These are phyloP conservation scores for Pseudanteris insignis DNA, from an alignment of 2,888 invertebrate species.

Conservation along the genomic window DNA sequence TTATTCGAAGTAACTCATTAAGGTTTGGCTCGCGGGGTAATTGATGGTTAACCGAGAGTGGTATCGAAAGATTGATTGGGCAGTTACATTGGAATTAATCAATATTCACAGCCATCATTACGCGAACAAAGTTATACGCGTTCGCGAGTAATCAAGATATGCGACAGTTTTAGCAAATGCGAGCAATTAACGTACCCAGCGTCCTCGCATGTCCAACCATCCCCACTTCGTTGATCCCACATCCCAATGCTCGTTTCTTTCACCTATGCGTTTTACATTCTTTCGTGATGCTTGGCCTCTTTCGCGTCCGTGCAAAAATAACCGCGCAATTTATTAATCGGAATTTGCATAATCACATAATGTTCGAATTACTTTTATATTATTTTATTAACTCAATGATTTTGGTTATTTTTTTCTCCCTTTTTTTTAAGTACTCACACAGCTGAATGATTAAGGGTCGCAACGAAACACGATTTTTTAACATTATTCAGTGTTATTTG, in stretches of 20 bases:
- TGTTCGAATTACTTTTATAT: too few species aligned
- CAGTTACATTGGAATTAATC: constrained; percentile 29
- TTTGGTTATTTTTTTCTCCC: too few species aligned
- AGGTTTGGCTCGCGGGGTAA: constrained; percentile 8
- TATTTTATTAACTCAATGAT: too few species aligned
- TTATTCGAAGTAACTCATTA: constrained; percentile 20
- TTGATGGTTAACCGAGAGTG: constrained; percentile 14
- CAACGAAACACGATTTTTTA: too few species aligned
- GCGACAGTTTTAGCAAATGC: constrained; percentile 42
- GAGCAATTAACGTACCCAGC: constrained; percentile 33
- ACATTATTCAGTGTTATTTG: too few species aligned
- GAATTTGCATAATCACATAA: constrained; percentile 29
- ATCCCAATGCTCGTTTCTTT: constrained; percentile 8
- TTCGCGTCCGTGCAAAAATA: constrained; percentile 28
- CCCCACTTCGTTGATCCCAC: not conserved
- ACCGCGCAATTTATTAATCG: constrained; percentile 20
- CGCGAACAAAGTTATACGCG: constrained; percentile 10
- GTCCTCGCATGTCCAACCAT: constrained; percentile 11
- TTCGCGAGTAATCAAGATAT: constrained; percentile 15
- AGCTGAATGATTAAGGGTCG: too few species aligned
- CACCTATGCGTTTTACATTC: constrained; percentile 6
- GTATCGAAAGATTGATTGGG: constrained; percentile 17
- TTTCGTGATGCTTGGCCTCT: constrained; percentile 8
- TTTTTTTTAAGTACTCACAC: too few species aligned
- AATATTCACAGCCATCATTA: constrained; percentile 14